Evolutionary conservation across 1,140 invertebrate genomes (phyloP).

Genomic region (Cephus cinctus): DNA sequence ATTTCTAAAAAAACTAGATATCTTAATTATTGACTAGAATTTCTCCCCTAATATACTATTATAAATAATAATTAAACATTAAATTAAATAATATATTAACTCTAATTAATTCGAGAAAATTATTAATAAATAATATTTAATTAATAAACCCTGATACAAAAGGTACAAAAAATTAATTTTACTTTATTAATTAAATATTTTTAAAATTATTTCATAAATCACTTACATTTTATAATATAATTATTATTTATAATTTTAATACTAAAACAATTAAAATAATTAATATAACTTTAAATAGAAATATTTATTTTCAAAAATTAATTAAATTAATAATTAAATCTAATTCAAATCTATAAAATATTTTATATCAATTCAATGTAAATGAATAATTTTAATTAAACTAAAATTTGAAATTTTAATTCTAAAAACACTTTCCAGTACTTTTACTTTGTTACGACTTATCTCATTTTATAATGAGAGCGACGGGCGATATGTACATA

Average conservation of each 20-base stretch:
- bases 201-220: conserved; percentile 32
- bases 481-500: conserved; percentile 70
- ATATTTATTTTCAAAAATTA: conserved; percentile 51
- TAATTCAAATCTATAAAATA: conserved; percentile 51
- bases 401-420: conserved; percentile 57
- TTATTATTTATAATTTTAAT: conserved; percentile 14
- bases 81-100: conserved; percentile 54
- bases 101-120: conserved; percentile 59
- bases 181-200: conserved; percentile 43
- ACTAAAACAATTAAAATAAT: conserved; percentile 51
- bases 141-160: conserved; percentile 67
- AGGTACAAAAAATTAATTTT: conserved; percentile 62
- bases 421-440: conserved; percentile 68
- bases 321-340: conserved; percentile 49
- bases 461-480: conserved; percentile 60
- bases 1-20: conserved; percentile 67
- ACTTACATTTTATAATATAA: conserved; percentile 30
- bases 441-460: conserved; percentile 74
- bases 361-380: conserved; percentile 57
- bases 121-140: conserved; percentile 46
- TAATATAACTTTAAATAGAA: conserved; percentile 44
- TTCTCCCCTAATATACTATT: conserved; percentile 61
- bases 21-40: conserved; percentile 62
- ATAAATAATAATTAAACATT: conserved; percentile 59
- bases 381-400: conserved; percentile 57